Percentiles rank a stretch among this genome's conserved stretches.
Conservation (phyloP, 2,888 invertebrate genomes). For the Aromia moschata region DNA sequence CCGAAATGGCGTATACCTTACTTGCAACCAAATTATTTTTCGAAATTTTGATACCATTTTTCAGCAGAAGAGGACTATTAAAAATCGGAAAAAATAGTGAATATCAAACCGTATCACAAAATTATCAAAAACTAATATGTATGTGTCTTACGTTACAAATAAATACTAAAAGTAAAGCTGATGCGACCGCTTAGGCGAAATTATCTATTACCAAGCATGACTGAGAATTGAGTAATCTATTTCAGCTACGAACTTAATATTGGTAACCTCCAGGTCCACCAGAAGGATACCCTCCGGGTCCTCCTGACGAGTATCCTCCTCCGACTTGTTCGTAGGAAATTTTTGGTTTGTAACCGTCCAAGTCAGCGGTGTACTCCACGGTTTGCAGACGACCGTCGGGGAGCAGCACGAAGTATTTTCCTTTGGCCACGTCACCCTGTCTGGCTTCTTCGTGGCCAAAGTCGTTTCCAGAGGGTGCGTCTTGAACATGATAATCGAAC, state of each 20-base stretch:
- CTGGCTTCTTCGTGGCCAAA: constrained; percentile 74
- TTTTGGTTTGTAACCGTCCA: constrained; percentile 72
- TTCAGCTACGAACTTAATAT: constrained; percentile 44
- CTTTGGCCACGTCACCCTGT: constrained; percentile 73
- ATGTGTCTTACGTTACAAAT: no score
- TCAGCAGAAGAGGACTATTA: no score
- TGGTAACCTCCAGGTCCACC: constrained; percentile 56
- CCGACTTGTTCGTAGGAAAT: constrained; percentile 68
- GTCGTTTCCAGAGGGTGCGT: constrained; percentile 72
- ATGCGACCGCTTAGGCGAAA: no score
- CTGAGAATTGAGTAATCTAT: constrained; percentile 7
- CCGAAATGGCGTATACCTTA: no score
- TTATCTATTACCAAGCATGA: constrained; percentile 22
- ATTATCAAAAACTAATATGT: no score
- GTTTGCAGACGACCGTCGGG: constrained; percentile 75
- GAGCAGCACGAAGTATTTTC: constrained; percentile 74
- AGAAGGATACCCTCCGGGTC: constrained; percentile 42
- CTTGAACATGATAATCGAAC: constrained; percentile 74
- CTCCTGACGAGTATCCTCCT: constrained; percentile 47
- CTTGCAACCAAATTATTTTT: no score
- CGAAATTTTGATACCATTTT: no score
- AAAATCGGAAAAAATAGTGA: no score
- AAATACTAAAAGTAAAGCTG: no score
- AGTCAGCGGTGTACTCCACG: constrained; percentile 73
- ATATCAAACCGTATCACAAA: no score